Percentiles rank a stretch among this genome's conserved stretches.
phyloP scores from a whole-genome alignment of 92 coral and sea anemone species.

The Hydrozoanthus gracilis region DNA sequence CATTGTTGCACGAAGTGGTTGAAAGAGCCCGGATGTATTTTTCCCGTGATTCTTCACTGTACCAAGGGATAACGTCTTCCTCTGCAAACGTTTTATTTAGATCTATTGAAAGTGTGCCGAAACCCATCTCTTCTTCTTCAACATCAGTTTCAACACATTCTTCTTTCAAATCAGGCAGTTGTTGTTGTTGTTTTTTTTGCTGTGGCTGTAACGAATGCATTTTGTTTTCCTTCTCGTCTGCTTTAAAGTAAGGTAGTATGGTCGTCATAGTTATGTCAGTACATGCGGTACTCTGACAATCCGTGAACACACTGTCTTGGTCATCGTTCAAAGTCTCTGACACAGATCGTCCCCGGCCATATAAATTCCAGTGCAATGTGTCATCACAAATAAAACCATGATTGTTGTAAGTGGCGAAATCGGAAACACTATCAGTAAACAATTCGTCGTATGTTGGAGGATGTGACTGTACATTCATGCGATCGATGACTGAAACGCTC shows the following conservation, averaged over 20 bases:
- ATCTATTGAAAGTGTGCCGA: constrained; percentile 27
- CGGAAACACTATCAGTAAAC: constrained; percentile 22
- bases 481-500: constrained; percentile 1
- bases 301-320: constrained; percentile 6
- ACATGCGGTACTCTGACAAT: constrained; percentile 15
- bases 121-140: not conserved
- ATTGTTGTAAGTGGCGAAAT: constrained; percentile 21
- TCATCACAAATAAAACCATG: constrained; percentile 15
- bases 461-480: not conserved
- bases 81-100: constrained; percentile 30
- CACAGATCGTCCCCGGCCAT: constrained; percentile 14
- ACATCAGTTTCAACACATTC: not conserved
- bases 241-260: not conserved
- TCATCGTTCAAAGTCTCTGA: constrained; percentile 9
- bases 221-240: not conserved
- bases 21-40: constrained; percentile 43
- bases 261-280: constrained; percentile 2
- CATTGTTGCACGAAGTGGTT: constrained; percentile 15
- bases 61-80: constrained; percentile 27
- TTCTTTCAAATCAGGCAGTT: not conserved
- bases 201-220: not conserved
- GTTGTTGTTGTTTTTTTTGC: constrained; percentile 18
- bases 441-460: constrained; percentile 39
- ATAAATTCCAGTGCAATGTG: not conserved
- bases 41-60: constrained; percentile 30